These are phyloP conservation scores for Pasiphila rectangulata DNA, from an alignment of 2,888 invertebrate genomes.

Conservation along the genomic window DNA sequence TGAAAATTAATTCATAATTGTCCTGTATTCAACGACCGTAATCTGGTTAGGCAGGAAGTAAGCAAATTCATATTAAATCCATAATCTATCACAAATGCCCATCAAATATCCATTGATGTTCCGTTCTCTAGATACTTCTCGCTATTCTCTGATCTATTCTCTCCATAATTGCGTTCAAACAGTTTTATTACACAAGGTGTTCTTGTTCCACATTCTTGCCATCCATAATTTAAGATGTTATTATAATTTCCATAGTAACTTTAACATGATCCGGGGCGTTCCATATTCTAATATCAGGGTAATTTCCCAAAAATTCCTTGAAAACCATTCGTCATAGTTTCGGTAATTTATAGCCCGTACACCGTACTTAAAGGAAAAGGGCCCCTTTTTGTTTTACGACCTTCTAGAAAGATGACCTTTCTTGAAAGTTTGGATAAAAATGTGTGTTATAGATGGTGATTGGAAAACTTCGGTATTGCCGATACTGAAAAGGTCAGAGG, in stretches of 20 bases:
- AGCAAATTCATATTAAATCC: constrained; percentile 50
- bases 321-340: constrained; percentile 51
- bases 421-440: constrained; percentile 29
- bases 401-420: too few species aligned
- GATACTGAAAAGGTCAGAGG: constrained; percentile 25
- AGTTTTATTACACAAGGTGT: too few species aligned
- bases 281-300: constrained; percentile 15
- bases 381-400: constrained; percentile 45
- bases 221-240: background rate
- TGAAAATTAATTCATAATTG: constrained; percentile 11
- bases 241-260: background rate
- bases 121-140: background rate
- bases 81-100: constrained; percentile 6
- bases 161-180: background rate
- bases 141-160: background rate
- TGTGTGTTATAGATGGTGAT: constrained; percentile 40
- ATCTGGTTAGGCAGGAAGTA: constrained; percentile 48
- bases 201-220: background rate
- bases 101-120: constrained; percentile 9
- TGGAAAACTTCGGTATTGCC: constrained; percentile 42
- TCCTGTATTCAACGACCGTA: constrained; percentile 10
- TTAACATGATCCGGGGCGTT: constrained; percentile 1
- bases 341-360: constrained; percentile 46
- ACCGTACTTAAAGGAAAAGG: constrained; percentile 40
- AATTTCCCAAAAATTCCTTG: constrained; percentile 39